These are phyloP conservation scores for Acanthiza pusilla DNA, from an alignment of 2,797 vertebrate species.

Conservation along the genomic window DNA sequence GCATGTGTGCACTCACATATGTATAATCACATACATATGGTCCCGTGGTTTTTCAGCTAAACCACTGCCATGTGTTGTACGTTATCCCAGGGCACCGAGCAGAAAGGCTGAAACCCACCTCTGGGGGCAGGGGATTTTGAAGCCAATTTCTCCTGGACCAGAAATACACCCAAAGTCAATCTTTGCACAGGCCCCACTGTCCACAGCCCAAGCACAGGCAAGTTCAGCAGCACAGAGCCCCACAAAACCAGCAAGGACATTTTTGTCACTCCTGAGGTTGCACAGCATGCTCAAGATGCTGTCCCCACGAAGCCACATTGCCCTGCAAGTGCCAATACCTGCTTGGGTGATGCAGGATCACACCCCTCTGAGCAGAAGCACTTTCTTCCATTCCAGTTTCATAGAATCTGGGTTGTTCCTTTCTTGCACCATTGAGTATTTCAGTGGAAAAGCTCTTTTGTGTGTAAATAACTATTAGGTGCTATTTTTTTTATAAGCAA, in stretches of 20 bases:
- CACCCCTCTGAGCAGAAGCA: not conserved
- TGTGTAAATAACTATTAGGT: constrained; percentile 46
- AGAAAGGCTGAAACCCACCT: not conserved
- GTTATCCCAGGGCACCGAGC: not conserved
- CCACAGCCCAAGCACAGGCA: fast-evolving
- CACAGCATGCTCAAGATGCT: fast-evolving
- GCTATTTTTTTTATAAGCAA: not conserved
- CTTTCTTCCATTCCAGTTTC: not conserved
- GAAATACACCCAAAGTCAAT: not conserved
- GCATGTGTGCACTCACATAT: not conserved
- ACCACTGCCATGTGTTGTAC: not conserved
- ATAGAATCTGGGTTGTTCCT: not conserved
- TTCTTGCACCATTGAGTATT: not conserved
- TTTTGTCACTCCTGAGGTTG: not conserved
- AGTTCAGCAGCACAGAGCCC: not conserved
- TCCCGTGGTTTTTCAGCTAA: constrained; percentile 26
- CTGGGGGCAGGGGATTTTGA: not conserved
- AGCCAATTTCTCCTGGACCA: not conserved
- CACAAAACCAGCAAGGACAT: fast-evolving
- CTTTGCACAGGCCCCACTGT: fast-evolving
- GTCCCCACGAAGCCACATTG: fast-evolving
- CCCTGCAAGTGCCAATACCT: not conserved
- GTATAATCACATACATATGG: constrained; percentile 5
- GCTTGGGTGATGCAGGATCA: not conserved
- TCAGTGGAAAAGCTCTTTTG: not conserved